Base-by-base conservation (phyloP, 2,888 invertebrate genomes). In the Protophormia terraenovae region DNA sequence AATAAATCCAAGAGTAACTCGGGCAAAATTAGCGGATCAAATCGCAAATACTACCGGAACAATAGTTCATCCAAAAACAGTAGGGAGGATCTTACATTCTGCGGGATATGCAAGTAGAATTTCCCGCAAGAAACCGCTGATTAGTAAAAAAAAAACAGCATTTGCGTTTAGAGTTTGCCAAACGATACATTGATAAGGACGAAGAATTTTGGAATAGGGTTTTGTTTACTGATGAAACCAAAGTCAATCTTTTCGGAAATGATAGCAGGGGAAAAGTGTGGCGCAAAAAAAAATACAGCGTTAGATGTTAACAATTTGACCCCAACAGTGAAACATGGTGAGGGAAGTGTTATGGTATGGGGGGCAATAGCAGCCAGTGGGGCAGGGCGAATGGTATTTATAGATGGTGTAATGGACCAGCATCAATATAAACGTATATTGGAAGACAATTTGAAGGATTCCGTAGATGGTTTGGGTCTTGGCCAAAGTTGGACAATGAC, bases 251-350 rank as follows among this genome's bases (percentile, higher is more conserved):
- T 45, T 64, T 64, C 8, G 67, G 47, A 29, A 67, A 32, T 32
- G 32, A 67, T 19, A 4, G 32, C 32, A 47, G 67, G 32, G 47
- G 22, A 32, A 67, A 50, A 32, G 32, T 67, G 6, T 67, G 32
- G 19, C 47, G 19, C n/a, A n/a, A n/a, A 50, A 27, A 41, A 50
- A 62, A 62, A 71, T 38, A 71, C 69, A 24, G 62, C 24, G n/a
- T 19, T 71, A 35, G 38, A 79, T 14, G n/a, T 6, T 16, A 14
- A 69, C 3, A 69, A 79, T 62, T 53, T 71, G 19, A 38, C 41
- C 6, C 75, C 87, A 29, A 88, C 89, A n/a, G 87, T 89, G 0
- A 89, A 90, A 73, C 89, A 89, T 72, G 88, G 88, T 19, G 88
- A 87, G n/a, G 88, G 89, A n/a, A 82, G 64, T n/a, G 87, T 89